These are phyloP conservation scores for Bubo blakistoni DNA, from an alignment of 2,113 vertebrate genomes.

Conservation along the genomic window DNA sequence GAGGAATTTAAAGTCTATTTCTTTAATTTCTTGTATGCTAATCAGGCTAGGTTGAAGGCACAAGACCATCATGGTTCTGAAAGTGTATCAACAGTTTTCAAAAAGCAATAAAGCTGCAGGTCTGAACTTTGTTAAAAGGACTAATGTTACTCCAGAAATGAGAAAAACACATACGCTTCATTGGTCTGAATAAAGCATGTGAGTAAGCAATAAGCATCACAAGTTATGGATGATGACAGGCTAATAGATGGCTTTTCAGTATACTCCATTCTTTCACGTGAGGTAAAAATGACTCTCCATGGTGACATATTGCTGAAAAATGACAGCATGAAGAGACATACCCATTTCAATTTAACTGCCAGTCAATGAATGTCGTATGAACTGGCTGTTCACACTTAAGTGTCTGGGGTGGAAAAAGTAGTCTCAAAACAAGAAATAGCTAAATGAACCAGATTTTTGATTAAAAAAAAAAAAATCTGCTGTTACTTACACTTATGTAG, in stretches of 20 bases:
- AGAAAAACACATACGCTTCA: constrained; percentile 14
- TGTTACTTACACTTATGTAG: neutral
- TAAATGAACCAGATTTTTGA: neutral
- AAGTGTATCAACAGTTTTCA: neutral
- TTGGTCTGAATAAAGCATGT: constrained; percentile 12
- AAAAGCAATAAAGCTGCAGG: neutral
- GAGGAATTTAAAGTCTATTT: neutral
- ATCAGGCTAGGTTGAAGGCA: neutral
- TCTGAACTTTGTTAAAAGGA: constrained; percentile 25
- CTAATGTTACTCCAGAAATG: constrained; percentile 18
- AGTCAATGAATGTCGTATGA: neutral
- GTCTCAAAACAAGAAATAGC: neutral
- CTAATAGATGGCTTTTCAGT: neutral
- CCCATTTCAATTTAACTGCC: neutral
- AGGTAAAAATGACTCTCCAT: constrained; percentile 3
- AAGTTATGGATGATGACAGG: constrained; percentile 16
- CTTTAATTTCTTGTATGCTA: neutral
- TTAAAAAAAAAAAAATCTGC: neutral
- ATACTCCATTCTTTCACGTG: neutral
- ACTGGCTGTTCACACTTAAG: neutral
- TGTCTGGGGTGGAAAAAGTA: neutral
- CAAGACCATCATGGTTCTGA: neutral
- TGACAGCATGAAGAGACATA: neutral
- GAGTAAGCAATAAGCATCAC: constrained; percentile 12
- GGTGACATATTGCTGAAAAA: neutral